Conservation (phyloP, 2,888 invertebrate genomes). For the Eilema caniola region DNA sequence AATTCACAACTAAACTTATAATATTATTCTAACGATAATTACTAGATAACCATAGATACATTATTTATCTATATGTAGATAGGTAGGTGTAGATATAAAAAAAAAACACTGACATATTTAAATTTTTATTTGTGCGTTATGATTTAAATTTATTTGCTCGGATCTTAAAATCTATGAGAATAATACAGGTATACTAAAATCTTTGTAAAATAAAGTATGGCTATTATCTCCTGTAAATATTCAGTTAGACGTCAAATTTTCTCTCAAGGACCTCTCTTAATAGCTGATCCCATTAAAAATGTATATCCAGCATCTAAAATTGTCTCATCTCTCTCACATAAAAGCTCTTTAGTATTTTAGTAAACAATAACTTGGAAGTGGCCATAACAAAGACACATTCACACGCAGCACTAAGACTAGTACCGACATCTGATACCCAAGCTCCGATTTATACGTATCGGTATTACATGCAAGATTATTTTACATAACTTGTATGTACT, state of each 20-base stretch:
- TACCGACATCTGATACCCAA: conserved; percentile 60
- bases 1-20: neutral
- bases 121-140: neutral
- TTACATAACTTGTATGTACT: conserved; percentile 63
- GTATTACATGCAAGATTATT: conserved; percentile 79
- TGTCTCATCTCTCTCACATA: neutral
- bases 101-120: neutral
- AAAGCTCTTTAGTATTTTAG: neutral
- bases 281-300: neutral
- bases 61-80: neutral
- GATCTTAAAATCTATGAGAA: neutral
- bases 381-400: conserved; percentile 51
- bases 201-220: neutral
- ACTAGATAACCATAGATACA: neutral
- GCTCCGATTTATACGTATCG: conserved; percentile 74
- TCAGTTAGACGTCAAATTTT: neutral
- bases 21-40: neutral
- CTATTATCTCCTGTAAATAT: neutral
- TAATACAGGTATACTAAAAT: neutral
- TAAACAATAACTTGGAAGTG: conserved; percentile 8
- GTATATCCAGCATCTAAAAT: neutral
- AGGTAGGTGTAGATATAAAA: neutral
- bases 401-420: conserved; percentile 57
- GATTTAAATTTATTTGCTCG: neutral
- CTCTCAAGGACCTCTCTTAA: neutral